Percentiles rank a stretch among this genome's conserved stretches.
These are phyloP conservation scores for Strigops habroptila DNA, from an alignment of 2,113 vertebrate species.

Conservation along the genomic window DNA sequence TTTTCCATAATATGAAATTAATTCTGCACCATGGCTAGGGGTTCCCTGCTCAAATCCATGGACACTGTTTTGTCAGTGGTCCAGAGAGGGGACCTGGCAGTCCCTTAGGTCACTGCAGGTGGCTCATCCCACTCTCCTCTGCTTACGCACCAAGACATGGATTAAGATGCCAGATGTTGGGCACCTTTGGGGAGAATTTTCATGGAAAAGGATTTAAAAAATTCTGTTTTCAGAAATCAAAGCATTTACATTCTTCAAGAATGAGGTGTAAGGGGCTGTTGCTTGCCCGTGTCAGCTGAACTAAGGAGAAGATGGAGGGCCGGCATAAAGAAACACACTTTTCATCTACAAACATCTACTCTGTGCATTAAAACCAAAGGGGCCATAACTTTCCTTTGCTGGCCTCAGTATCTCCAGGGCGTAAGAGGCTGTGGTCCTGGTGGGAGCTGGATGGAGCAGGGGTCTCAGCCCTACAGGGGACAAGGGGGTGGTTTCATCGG, in stretches of 20 bases:
- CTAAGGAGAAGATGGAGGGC: not conserved
- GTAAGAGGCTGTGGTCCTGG: accelerated
- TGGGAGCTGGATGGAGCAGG: not conserved
- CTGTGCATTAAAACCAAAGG: not conserved
- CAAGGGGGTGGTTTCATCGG: not conserved
- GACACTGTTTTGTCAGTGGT: not conserved
- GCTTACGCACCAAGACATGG: not conserved
- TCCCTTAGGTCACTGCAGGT: not conserved
- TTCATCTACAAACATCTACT: not conserved
- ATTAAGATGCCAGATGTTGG: not conserved
- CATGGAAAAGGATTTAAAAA: not conserved
- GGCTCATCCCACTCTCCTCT: not conserved
- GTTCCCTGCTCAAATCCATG: not conserved
- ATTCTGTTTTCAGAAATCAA: not conserved
- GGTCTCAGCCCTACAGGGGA: accelerated
- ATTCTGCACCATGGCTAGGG: not conserved
- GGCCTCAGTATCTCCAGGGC: not conserved
- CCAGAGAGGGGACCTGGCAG: not conserved
- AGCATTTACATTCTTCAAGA: not conserved
- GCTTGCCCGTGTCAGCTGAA: not conserved
- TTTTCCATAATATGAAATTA: not conserved
- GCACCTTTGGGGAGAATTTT: not conserved
- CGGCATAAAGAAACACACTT: not conserved
- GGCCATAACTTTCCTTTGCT: not conserved
- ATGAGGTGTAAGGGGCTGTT: accelerated